Evolutionary conservation across 2,888 invertebrate species (phyloP), one percentile per base, ranked within the genome.

Genomic region (Coenonympha arcania): DNA sequence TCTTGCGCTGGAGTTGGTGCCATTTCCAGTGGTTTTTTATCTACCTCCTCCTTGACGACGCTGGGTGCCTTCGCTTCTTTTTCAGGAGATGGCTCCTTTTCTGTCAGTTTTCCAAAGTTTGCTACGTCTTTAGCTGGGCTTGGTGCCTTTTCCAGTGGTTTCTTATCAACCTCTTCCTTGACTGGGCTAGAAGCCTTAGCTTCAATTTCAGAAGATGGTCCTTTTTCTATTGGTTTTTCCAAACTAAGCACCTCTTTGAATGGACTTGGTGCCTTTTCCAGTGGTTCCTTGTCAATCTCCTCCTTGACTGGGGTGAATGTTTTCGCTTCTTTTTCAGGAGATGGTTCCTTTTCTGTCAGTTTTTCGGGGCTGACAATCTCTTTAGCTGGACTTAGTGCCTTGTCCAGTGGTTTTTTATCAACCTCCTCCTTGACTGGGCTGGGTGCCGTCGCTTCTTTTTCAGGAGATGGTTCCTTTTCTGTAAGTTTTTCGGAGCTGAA

Each of bases 21-120:
- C 19, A 56, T 58, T 1, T 54, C 48, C 1, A 43, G 45, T 5
- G 1, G 19, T 33, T 45, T 45, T 11, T 26, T 24, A 6, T 15
- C 19, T 3, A 36, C 13, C 1, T 6, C 16, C 9, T 51, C 31
- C 15, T 45, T 18, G 0, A 11, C 34, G n/a, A 28, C 26, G 11
- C n/a, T 6, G 8, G 31, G 8, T 33, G 15, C 16, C 8, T 55
- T n/a, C n/a, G n/a, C n/a, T n/a, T n/a, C n/a, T n/a, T n/a, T n/a
- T n/a, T n/a, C n/a, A n/a, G 60, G 0, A 60, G 54, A 1, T 2
- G 30, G 16, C 4, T 52, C 43, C 6, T 43, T 31, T 6, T 9
- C 0, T 18, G 11, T 8, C 36, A 46, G 19, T 15, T 54, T 54
- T n/a, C 42, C 18, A 5, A 37, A 5, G n/a, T 20, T 3, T 1